phyloP scores from a whole-genome alignment of 2,113 vertebrate genomes.

The Hydropotes inermis region DNA sequence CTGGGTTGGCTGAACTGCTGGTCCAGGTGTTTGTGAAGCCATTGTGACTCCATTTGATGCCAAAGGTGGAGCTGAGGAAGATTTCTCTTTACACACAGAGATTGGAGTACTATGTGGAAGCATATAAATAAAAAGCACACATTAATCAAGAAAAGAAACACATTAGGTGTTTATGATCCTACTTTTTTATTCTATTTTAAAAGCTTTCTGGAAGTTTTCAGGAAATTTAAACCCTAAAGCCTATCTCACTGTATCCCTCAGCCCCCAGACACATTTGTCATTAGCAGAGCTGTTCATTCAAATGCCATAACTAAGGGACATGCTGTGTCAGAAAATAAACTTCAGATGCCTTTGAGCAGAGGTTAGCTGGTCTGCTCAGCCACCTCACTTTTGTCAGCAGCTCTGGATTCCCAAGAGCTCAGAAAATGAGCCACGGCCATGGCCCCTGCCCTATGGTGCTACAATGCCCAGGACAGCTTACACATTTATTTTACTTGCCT shows the following conservation, averaged over 20 bases:
- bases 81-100: slow-evolving; percentile 26
- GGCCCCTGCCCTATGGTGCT: neutral
- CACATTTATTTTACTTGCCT: neutral
- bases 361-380: no score
- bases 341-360: no score
- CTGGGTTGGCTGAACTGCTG: slow-evolving; percentile 27
- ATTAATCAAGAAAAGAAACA: neutral
- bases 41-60: slow-evolving; percentile 29
- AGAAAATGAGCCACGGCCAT: no score
- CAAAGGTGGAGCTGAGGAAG: slow-evolving; percentile 8
- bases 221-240: neutral
- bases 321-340: no score
- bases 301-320: neutral
- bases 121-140: neutral
- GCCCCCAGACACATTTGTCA: neutral
- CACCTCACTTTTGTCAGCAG: no score
- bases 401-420: no score
- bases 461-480: neutral
- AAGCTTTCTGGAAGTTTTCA: neutral
- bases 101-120: slow-evolving; percentile 38
- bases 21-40: slow-evolving; percentile 40
- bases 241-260: neutral
- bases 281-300: neutral
- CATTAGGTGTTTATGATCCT: neutral
- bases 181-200: neutral